Conservation (phyloP, 2,888 invertebrate species). For the Agriopis marginaria region DNA sequence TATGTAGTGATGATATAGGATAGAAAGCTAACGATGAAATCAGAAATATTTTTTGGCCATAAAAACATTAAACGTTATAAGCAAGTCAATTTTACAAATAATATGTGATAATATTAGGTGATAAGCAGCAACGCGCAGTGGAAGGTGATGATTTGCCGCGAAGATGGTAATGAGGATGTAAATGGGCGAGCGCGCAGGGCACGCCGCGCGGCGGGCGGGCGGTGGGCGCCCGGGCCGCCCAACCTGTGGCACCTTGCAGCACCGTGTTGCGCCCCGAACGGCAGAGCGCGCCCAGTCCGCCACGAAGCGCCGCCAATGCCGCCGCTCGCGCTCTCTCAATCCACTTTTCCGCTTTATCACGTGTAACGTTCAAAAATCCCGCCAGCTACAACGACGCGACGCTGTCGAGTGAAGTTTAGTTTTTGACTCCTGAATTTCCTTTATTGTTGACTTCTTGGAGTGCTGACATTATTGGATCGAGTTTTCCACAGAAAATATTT, state of each 20-base stretch:
- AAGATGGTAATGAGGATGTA: slow-evolving; percentile 80
- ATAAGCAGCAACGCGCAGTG: slow-evolving; percentile 41
- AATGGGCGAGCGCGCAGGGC: slow-evolving; percentile 69
- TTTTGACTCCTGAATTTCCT: slow-evolving; percentile 8
- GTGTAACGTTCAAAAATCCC: slow-evolving; percentile 54
- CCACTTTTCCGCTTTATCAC: slow-evolving; percentile 70
- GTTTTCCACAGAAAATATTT: slow-evolving; percentile 4
- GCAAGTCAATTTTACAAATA: too few species aligned
- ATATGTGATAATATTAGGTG: too few species aligned
- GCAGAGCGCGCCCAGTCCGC: slow-evolving; percentile 42
- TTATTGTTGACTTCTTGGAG: slow-evolving; percentile 1
- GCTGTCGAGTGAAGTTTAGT: slow-evolving; percentile 21
- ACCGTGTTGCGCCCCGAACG: slow-evolving; percentile 75
- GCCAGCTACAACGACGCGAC: slow-evolving; percentile 25
- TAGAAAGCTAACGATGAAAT: too few species aligned
- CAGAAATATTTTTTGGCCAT: too few species aligned
- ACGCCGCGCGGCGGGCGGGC: slow-evolving; percentile 53
- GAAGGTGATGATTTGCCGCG: slow-evolving; percentile 51
- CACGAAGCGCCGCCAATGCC: slow-evolving; percentile 41
- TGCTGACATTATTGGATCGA: slow-evolving; percentile 27
- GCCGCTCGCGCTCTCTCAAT: slow-evolving; percentile 24
- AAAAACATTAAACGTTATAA: too few species aligned
- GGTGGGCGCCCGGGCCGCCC: slow-evolving; percentile 71
- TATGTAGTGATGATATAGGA: too few species aligned
- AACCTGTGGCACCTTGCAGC: slow-evolving; percentile 73